phyloP scores from a whole-genome alignment of 2,797 vertebrate genomes.

The Rhynchonycteris naso region DNA sequence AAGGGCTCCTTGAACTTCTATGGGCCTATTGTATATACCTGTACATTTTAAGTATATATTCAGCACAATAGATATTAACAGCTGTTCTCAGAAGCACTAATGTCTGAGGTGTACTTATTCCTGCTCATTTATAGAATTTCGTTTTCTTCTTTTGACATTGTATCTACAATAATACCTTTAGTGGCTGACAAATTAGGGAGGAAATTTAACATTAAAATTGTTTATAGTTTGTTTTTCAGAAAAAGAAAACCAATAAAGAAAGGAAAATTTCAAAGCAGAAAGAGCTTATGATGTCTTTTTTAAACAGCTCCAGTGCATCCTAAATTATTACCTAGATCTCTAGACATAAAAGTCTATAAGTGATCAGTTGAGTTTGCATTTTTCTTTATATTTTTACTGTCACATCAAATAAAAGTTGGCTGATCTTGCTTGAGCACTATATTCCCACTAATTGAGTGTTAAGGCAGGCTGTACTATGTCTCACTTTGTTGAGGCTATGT shows the following conservation, averaged over 20 bases:
- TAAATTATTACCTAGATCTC: slow-evolving; percentile 31
- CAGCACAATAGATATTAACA: slow-evolving; percentile 60
- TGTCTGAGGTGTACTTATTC: not conserved
- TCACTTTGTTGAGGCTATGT: not conserved
- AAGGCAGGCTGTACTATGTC: not conserved
- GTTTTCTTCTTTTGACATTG: slow-evolving; percentile 71
- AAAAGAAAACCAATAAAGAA: slow-evolving; percentile 60
- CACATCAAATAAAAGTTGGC: slow-evolving; percentile 46
- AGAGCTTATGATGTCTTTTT: slow-evolving; percentile 46
- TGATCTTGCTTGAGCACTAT: not conserved
- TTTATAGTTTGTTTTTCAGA: slow-evolving; percentile 60
- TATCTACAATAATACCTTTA: not conserved
- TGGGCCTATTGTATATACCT: slow-evolving; percentile 39
- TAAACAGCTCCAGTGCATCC: not conserved
- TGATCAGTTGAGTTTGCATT: slow-evolving; percentile 52
- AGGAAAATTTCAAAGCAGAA: slow-evolving; percentile 57
- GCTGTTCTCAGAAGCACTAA: slow-evolving; percentile 66
- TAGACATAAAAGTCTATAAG: slow-evolving; percentile 19
- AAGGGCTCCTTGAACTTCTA: slow-evolving; percentile 37
- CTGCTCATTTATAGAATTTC: slow-evolving; percentile 58
- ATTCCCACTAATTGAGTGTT: not conserved
- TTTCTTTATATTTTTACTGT: slow-evolving; percentile 61
- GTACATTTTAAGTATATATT: slow-evolving; percentile 74
- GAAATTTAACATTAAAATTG: slow-evolving; percentile 63
- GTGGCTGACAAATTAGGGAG: slow-evolving; percentile 69